These are phyloP conservation scores for Parazoanthus atlanticus DNA, from an alignment of 92 coral and sea anemone genomes.

Conservation along the genomic window DNA sequence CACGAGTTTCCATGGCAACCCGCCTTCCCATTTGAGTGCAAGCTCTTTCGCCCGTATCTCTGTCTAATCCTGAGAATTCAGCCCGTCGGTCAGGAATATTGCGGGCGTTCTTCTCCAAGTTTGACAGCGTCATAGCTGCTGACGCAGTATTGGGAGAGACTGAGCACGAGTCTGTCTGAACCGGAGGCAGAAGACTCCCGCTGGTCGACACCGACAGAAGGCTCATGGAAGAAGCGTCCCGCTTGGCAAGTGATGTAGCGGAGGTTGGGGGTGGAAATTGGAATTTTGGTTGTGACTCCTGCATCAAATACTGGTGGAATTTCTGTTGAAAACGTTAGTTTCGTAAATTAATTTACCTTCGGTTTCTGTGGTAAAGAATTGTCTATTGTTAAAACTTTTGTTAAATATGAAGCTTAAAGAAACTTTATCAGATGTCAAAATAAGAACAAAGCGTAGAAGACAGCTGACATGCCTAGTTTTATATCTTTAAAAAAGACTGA, in stretches of 20 bases:
- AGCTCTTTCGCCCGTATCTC: constrained; percentile 29
- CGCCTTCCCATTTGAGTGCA: constrained; percentile 11
- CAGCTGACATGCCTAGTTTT: too few relatives aligned
- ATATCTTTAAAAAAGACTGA: too few relatives aligned
- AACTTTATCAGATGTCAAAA: too few relatives aligned
- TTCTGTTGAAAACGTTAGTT: background rate
- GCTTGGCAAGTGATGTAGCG: background rate
- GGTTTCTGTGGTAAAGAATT: background rate
- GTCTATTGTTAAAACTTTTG: too few relatives aligned
- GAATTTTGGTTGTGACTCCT: constrained; percentile 9
- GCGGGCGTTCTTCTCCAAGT: constrained; percentile 59
- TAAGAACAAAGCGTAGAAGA: too few relatives aligned
- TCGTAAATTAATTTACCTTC: background rate
- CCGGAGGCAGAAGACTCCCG: constrained; percentile 20
- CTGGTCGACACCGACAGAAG: constrained; percentile 38
- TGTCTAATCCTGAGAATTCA: background rate
- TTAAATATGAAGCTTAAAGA: too few relatives aligned
- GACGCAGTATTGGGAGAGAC: constrained; percentile 88
- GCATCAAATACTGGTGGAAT: constrained; percentile 32
- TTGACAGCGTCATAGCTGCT: constrained; percentile 90
- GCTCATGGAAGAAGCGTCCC: constrained; percentile 13
- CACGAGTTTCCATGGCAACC: constrained; percentile 23
- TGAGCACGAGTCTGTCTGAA: constrained; percentile 39
- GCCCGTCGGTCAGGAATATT: constrained; percentile 25
- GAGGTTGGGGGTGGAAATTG: background rate